These are phyloP conservation scores for Deilephila porcellus DNA, from an alignment of 2,888 invertebrate genomes.

Conservation along the genomic window DNA sequence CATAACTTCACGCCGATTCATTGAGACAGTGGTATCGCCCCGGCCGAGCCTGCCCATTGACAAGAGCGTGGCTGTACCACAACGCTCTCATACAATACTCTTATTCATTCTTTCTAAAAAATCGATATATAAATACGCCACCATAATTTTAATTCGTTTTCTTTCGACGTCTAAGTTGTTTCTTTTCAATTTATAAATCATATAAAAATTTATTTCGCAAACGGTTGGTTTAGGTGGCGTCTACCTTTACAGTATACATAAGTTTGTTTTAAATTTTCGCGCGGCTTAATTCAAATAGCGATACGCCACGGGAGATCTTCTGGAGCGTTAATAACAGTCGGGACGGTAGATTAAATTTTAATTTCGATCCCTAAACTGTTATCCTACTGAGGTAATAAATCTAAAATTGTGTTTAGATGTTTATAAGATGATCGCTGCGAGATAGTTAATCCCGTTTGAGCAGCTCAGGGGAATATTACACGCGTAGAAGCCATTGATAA, in stretches of 20 bases:
- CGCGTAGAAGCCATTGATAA: background rate
- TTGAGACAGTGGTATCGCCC: no score
- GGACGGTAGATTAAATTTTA: slow-evolving; percentile 22
- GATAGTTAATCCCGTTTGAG: background rate
- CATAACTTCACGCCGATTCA: no score
- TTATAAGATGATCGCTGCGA: background rate
- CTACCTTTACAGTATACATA: background rate
- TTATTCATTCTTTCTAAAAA: no score
- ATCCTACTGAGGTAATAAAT: slow-evolving; percentile 24
- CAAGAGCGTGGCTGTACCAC: no score
- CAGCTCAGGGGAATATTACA: background rate
- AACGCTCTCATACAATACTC: no score
- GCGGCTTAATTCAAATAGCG: slow-evolving; percentile 15
- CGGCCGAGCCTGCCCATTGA: no score
- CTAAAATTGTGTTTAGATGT: slow-evolving; percentile 16
- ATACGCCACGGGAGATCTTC: slow-evolving; percentile 8
- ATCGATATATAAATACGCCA: no score
- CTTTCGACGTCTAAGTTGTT: no score
- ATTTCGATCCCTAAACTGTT: slow-evolving; percentile 26
- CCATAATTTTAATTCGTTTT: no score
- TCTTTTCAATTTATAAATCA: no score
- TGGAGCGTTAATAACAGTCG: slow-evolving; percentile 17
- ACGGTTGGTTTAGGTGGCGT: background rate
- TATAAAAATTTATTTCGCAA: no score
- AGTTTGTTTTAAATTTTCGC: slow-evolving; percentile 21